Conservation (phyloP, 2,888 invertebrate genomes). For the Pyrrhia umbra region DNA sequence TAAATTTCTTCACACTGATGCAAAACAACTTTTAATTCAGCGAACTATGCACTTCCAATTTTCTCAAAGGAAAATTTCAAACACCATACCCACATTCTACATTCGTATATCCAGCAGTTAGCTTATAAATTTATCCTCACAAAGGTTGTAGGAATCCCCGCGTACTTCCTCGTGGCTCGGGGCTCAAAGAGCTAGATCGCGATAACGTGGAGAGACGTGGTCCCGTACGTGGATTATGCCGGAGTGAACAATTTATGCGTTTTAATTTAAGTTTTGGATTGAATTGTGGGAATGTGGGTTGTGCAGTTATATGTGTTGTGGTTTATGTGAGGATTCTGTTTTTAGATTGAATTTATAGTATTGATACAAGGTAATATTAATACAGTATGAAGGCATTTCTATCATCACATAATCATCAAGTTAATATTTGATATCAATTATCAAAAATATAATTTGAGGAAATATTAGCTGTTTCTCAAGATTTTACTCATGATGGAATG, state of each 20-base stretch:
- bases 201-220: slow-evolving; percentile 77
- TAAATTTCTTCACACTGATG: neutral
- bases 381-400: too few species aligned
- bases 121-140: slow-evolving; percentile 67
- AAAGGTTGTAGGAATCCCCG: slow-evolving; percentile 73
- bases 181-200: slow-evolving; percentile 83
- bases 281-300: slow-evolving; percentile 27
- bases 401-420: too few species aligned
- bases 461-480: too few species aligned
- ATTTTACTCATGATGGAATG: too few species aligned
- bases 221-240: slow-evolving; percentile 66
- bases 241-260: slow-evolving; percentile 58
- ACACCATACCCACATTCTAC: slow-evolving; percentile 7
- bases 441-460: too few species aligned
- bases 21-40: slow-evolving; percentile 27
- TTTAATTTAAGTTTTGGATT: slow-evolving; percentile 56
- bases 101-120: slow-evolving; percentile 39
- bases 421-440: too few species aligned
- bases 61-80: slow-evolving; percentile 43
- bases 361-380: too few species aligned
- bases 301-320: neutral
- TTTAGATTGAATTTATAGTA: too few species aligned
- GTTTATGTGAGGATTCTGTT: neutral
- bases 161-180: slow-evolving; percentile 71
- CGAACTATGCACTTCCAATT: slow-evolving; percentile 41